Evolutionary conservation across 2,888 invertebrate genomes (phyloP).

Genomic region (Heteromurus nitidus): DNA sequence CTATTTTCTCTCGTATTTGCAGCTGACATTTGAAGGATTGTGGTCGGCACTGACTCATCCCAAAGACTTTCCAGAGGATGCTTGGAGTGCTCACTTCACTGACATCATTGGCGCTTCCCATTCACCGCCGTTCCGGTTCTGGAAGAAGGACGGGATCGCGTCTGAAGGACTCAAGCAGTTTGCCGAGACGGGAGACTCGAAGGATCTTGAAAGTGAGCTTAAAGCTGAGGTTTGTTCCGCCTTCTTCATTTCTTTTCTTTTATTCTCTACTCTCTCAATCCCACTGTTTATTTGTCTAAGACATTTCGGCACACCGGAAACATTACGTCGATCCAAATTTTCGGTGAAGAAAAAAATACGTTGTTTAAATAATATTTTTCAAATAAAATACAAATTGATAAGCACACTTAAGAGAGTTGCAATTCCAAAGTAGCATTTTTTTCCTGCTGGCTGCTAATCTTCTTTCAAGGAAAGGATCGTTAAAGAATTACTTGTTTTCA

Average conservation of each 20-base stretch:
- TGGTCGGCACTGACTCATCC: constrained; percentile 81
- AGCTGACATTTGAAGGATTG: constrained; percentile 79
- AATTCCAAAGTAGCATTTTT: no score
- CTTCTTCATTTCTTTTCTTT: not conserved
- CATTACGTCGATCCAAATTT: not conserved
- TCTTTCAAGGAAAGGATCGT: no score
- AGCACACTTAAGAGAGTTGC: no score
- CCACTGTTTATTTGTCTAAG: not conserved
- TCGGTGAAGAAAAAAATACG: no score
- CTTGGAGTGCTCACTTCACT: constrained; percentile 80
- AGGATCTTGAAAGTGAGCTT: constrained; percentile 79
- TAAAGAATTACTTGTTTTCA: no score
- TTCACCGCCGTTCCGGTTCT: constrained; percentile 78
- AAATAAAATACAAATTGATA: no score
- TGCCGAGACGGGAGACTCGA: constrained; percentile 80
- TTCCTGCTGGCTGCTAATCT: no score
- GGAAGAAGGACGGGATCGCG: constrained; percentile 79
- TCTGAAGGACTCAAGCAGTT: constrained; percentile 80
- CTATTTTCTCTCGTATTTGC: constrained; percentile 26
- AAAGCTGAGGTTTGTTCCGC: constrained; percentile 77
- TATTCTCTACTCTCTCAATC: not conserved
- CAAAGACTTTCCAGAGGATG: constrained; percentile 79
- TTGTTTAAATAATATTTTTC: no score
- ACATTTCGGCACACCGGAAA: not conserved
- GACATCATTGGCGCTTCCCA: constrained; percentile 80